These are phyloP conservation scores for Bufo gargarizans DNA, from an alignment of 2,113 vertebrate species.

Conservation along the genomic window DNA sequence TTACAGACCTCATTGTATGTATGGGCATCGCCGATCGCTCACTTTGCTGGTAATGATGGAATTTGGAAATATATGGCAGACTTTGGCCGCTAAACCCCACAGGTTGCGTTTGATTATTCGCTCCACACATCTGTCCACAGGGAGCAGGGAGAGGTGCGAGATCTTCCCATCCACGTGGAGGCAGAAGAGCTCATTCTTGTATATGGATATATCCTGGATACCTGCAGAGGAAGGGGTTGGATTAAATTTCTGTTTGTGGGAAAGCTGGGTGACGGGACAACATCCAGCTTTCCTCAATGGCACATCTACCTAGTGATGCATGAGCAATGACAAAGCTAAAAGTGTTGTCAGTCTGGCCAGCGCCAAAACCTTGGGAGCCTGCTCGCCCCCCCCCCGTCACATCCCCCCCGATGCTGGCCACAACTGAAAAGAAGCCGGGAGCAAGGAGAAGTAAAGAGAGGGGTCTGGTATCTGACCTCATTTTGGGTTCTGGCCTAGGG, in stretches of 20 bases:
- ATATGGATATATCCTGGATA: conserved; percentile 84
- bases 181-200: conserved; percentile 90
- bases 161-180: conserved; percentile 85
- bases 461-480: no score
- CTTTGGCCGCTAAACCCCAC: conserved; percentile 82
- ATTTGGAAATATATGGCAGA: conserved; percentile 90
- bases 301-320: not conserved
- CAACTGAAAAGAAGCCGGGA: no score
- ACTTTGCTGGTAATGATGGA: conserved; percentile 81
- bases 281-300: not conserved
- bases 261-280: not conserved
- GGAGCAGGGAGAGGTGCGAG: conserved; percentile 85
- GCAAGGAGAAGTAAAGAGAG: no score
- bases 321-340: not conserved
- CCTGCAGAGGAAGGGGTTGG: conserved; percentile 68
- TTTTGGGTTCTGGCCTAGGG: no score
- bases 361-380: no score
- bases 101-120: conserved; percentile 85
- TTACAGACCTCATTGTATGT: not conserved
- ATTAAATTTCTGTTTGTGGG: not conserved
- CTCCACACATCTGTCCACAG: conserved; percentile 88
- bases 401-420: no score
- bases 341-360: no score
- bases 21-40: conserved; percentile 60
- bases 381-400: no score